Percentiles rank a stretch among this genome's conserved stretches.
Evolutionary conservation across 2,113 vertebrate genomes (phyloP).

Genomic region (Phyllostomus hastatus): DNA sequence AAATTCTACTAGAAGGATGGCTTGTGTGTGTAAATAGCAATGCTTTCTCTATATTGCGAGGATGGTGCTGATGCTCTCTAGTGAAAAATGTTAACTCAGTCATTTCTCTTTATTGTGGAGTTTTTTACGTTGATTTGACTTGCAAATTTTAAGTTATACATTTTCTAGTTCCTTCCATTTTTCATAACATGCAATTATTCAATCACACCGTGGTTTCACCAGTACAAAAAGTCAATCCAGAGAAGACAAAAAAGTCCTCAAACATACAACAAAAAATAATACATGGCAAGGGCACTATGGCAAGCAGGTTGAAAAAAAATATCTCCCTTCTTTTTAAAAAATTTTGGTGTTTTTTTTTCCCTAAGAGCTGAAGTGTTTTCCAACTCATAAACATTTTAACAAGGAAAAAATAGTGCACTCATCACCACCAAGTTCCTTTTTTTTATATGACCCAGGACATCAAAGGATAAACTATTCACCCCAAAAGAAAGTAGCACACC

Average conservation of each 20-base stretch:
- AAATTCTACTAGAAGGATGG: not conserved
- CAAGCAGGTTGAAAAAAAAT: not conserved
- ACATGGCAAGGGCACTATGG: not conserved
- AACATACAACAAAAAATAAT: not conserved
- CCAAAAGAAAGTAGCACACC: slow-evolving; percentile 28
- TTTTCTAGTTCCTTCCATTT: not conserved
- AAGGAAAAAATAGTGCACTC: not conserved
- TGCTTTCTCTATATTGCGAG: not conserved
- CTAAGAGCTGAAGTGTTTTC: not conserved
- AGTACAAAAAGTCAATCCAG: not conserved
- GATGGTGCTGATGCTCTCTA: not conserved
- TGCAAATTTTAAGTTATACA: not conserved
- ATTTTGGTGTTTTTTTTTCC: not conserved
- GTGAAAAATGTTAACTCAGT: not conserved
- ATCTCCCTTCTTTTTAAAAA: not conserved
- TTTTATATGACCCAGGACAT: not conserved
- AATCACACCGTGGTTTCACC: not conserved
- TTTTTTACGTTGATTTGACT: not conserved
- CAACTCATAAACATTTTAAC: slow-evolving; percentile 31
- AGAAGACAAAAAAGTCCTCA: not conserved
- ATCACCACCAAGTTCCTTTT: not conserved
- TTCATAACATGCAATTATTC: not conserved
- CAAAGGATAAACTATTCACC: slow-evolving; percentile 56
- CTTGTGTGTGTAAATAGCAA: not conserved
- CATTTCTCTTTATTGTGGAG: not conserved